A percentile compares a stretch with the other conserved stretches of the same genome.
Evolutionary conservation across 1,140 invertebrate genomes (phyloP).

Genomic region (Leptoteleia sp.): DNA sequence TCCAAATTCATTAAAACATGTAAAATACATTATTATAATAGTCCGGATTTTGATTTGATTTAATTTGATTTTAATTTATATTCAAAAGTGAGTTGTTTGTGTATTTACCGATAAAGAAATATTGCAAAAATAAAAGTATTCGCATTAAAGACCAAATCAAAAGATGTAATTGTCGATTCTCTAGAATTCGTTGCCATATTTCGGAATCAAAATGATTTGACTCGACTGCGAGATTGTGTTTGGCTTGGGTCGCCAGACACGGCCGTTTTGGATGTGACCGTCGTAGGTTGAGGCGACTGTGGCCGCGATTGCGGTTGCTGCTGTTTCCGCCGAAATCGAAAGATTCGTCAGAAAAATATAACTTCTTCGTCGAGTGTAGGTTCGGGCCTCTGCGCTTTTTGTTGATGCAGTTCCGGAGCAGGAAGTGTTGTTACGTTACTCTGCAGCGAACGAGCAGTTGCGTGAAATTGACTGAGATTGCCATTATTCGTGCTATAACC

Average conservation of each 20-base stretch:
- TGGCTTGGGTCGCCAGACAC: slow-evolving; percentile 26
- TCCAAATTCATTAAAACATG: too few species aligned
- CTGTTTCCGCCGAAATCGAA: slow-evolving; percentile 78
- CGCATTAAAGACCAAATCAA: too few species aligned
- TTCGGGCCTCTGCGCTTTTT: slow-evolving; percentile 60
- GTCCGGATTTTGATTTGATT: too few species aligned
- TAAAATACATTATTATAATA: too few species aligned
- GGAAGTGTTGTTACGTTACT: slow-evolving; percentile 63
- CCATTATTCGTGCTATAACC: slow-evolving; percentile 73
- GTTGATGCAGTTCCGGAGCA: slow-evolving; percentile 60
- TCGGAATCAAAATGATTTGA: slow-evolving; percentile 79
- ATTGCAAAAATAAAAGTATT: too few species aligned
- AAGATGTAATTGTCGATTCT: too few species aligned
- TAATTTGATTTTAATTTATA: too few species aligned
- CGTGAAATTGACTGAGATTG: slow-evolving; percentile 71
- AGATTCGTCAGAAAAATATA: slow-evolving; percentile 82
- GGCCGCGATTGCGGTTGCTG: slow-evolving; percentile 50
- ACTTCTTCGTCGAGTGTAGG: slow-evolving; percentile 80
- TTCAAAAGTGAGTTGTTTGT: too few species aligned
- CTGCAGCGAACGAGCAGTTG: slow-evolving; percentile 73
- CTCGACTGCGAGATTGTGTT: slow-evolving; percentile 73
- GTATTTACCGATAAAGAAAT: too few species aligned
- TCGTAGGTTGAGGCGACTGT: slow-evolving; percentile 18
- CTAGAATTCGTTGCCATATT: too few species aligned
- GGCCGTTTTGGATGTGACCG: slow-evolving; percentile 11